A percentile compares a stretch with the other conserved stretches of the same genome.
Evolutionary conservation across 2,113 vertebrate genomes (phyloP).

Genomic region (Agapornis roseicollis): DNA sequence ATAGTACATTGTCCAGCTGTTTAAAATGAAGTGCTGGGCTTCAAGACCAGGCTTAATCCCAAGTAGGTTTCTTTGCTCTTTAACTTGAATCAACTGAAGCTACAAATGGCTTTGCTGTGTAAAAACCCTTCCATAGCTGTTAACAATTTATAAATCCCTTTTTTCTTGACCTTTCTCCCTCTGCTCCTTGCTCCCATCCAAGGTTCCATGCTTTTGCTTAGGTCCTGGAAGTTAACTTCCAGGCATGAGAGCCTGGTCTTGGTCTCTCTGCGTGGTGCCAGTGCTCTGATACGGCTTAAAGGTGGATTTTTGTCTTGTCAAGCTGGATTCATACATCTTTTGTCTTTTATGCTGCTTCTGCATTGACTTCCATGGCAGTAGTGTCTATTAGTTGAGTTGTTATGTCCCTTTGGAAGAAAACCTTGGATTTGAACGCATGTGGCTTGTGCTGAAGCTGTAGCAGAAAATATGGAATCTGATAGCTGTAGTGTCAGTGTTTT

Average conservation of each 20-base stretch:
- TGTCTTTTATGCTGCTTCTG: rapidly evolving
- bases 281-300: background rate
- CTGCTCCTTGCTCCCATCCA: background rate
- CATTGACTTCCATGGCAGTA: background rate
- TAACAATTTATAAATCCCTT: background rate
- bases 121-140: background rate
- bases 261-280: background rate
- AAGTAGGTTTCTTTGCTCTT: background rate
- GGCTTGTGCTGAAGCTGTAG: background rate
- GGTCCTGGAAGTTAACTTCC: background rate
- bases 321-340: background rate
- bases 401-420: background rate
- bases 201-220: background rate
- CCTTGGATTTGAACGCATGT: background rate
- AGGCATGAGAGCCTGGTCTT: background rate
- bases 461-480: background rate
- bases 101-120: background rate
- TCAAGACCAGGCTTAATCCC: background rate
- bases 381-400: background rate
- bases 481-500: background rate
- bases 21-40: background rate
- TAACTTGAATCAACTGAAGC: background rate
- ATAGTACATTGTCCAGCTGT: background rate
- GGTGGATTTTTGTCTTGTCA: background rate
- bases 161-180: background rate